Evolutionary conservation across 53 echinoderm and acorn worm species (phyloP), one percentile per base, ranked within the genome.

Genomic region (Paracentrotus lividus): DNA sequence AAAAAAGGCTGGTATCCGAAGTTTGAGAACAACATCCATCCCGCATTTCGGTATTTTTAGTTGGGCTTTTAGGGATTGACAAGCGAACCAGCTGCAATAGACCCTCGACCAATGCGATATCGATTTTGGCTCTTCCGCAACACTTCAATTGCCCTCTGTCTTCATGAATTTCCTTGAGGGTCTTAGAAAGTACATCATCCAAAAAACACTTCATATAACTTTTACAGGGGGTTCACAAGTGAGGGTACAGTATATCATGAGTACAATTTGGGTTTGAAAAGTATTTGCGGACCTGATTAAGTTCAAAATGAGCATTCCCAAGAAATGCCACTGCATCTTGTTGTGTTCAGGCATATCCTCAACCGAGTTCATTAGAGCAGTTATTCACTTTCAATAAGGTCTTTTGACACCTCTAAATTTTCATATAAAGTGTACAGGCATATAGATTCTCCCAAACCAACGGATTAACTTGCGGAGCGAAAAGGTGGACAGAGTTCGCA

Each of bases 401-500:
- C 31, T 42, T 87, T 26, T 87, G 87, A 47, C 87, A 87, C 49
- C 55, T 87, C 87, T 87, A 52, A 47, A 87, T 87, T 20, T 16
- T 87, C 87, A 87, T 29, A 87, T 87, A 49, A 49, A 87, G 87
- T 52, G 49, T 87, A 29, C 49, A 13, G 31, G 55, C 87, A 87
- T 87, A 24, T 47, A 87, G 55, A 47, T 87, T 87, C 12, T 87
- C 87, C 87, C 87, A 87, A 52, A 87, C 55, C 49, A 87, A 42
- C 49, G 87, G 87, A 20, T 87, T 87, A 29, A 87, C 87, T 54
- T 20, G 49, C 18, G 42, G 87, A 52, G 49, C 87, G 31, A 49
- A 52, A 4, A 87, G 15, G 49, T 45, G 49, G 24, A 8, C 32
- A 87, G 51, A 6, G 66, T 87, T 87, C 4, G 49, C 49, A 49